Evolutionary conservation across 2,113 vertebrate species (phyloP), one percentile per base, ranked within the genome.

Genomic region (Chionomys nivalis): DNA sequence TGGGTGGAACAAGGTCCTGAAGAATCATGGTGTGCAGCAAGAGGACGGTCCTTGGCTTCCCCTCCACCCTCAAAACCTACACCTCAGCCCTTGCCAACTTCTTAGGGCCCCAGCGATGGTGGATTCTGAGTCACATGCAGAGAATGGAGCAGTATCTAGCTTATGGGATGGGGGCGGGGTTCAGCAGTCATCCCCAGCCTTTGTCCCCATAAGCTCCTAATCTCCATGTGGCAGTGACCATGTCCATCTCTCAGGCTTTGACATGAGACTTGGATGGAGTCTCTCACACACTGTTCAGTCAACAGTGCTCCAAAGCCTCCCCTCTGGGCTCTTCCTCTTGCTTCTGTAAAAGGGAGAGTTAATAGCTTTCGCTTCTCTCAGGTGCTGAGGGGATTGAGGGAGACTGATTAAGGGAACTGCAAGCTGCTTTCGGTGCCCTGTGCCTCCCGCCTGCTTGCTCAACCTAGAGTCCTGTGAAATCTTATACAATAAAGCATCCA

Each of bases 261-360:
- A 23, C 3, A 17, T 1, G n/a, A 87, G 52, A 10, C 3, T 42
- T 63, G 49, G 44, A 26, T 0, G 14, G 44, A 0, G 1, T 23
- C 4, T 1, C 0, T 3, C 17, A 61, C 1, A 28, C 5, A 31
- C 28, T 9, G 0, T 28, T 87, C 85, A 11, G 0, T n/a, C 17
- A 36, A 3, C 0, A 12, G 7, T 11, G 39, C 78, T 28, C 42
- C n/a, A 36, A 36, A 12, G 2, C 33, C 24, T 24, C 17, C 23
- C 9, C 24, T n/a, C 83, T 5, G 0, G 21, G 39, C 13, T 49
- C 75, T n/a, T 52, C 44, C 75, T 3, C 28, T 72, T 55, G 16
- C 33, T 21, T n/a, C 73, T 90, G 21, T 2, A 28, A 49, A n/a
- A 66, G 42, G 24, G 26, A 73, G 2, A 24, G 55, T 70, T 81